Conservation (phyloP, 2,113 vertebrate species). For the Pseudopodoces humilis region DNA sequence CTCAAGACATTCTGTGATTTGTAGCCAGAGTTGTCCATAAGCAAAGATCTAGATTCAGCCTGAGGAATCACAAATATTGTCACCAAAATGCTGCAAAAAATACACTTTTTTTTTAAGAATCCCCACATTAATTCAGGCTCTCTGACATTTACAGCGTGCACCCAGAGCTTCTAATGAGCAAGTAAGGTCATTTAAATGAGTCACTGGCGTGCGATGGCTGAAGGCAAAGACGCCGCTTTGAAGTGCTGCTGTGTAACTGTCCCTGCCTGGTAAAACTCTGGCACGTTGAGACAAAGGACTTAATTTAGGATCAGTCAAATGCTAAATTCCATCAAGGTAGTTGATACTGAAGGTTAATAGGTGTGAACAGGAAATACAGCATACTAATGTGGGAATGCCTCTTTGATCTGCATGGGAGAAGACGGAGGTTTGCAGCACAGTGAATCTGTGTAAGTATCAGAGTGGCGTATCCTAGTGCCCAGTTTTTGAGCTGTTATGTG, state of each 20-base stretch:
- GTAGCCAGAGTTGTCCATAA: background rate
- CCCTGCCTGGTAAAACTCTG: slow-evolving; percentile 38
- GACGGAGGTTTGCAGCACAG: background rate
- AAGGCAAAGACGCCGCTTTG: slow-evolving; percentile 65
- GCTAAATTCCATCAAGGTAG: slow-evolving; percentile 20
- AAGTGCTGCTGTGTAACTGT: slow-evolving; percentile 68
- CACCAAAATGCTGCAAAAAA: slow-evolving; percentile 52
- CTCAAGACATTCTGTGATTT: background rate
- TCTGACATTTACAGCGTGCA: slow-evolving; percentile 70
- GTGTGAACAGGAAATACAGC: background rate
- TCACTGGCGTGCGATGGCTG: slow-evolving; percentile 47
- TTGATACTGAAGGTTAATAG: slow-evolving; percentile 52
- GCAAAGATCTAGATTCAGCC: slow-evolving; percentile 4
- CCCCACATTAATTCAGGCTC: slow-evolving; percentile 21
- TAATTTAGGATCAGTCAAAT: slow-evolving; percentile 59
- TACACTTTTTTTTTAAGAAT: background rate
- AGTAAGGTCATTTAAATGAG: slow-evolving; percentile 70
- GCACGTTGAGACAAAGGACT: slow-evolving; percentile 47
- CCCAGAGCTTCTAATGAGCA: slow-evolving; percentile 71
- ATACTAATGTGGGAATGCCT: background rate
- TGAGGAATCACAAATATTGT: slow-evolving; percentile 25
- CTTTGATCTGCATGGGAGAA: background rate
- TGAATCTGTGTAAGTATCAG: background rate
- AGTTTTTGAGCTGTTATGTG: background rate
- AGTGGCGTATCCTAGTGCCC: background rate